phyloP scores from a whole-genome alignment of 1,140 invertebrate species.

The Megalonaias nervosa region DNA sequence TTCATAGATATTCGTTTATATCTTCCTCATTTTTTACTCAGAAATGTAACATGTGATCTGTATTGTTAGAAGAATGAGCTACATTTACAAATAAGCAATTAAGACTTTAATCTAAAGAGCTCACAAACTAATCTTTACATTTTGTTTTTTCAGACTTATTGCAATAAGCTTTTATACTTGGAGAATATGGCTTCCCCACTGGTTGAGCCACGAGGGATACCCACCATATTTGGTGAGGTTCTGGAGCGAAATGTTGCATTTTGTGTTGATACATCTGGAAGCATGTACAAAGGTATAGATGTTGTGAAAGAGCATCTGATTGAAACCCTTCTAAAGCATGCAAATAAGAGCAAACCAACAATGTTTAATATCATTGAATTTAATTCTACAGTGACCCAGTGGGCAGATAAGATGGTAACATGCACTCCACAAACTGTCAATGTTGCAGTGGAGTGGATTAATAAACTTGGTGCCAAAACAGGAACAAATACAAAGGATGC shows the following conservation, averaged over 20 bases:
- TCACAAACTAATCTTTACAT: neutral
- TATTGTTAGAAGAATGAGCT: neutral
- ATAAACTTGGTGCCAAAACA: slow-evolving; percentile 65
- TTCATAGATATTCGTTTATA: no score
- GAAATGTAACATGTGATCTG: neutral
- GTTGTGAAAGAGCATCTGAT: slow-evolving; percentile 69
- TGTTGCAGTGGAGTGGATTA: slow-evolving; percentile 68
- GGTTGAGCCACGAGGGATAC: slow-evolving; percentile 34
- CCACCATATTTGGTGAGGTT: slow-evolving; percentile 64
- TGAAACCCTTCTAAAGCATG: slow-evolving; percentile 63
- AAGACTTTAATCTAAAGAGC: neutral
- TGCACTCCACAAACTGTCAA: slow-evolving; percentile 68
- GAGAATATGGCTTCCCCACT: slow-evolving; percentile 9
- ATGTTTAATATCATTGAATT: slow-evolving; percentile 70
- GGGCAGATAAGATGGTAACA: slow-evolving; percentile 70
- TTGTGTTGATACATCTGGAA: slow-evolving; percentile 70
- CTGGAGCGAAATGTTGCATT: slow-evolving; percentile 68
- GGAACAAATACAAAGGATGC: slow-evolving; percentile 70
- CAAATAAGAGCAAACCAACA: slow-evolving; percentile 43
- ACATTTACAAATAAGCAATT: neutral
- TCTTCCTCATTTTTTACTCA: neutral
- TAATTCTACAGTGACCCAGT: slow-evolving; percentile 68
- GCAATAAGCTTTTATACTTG: neutral
- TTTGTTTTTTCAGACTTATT: neutral
- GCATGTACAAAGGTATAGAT: slow-evolving; percentile 67